Base-by-base conservation (phyloP, 2,888 invertebrate genomes). In the Eupithecia subfuscata region DNA sequence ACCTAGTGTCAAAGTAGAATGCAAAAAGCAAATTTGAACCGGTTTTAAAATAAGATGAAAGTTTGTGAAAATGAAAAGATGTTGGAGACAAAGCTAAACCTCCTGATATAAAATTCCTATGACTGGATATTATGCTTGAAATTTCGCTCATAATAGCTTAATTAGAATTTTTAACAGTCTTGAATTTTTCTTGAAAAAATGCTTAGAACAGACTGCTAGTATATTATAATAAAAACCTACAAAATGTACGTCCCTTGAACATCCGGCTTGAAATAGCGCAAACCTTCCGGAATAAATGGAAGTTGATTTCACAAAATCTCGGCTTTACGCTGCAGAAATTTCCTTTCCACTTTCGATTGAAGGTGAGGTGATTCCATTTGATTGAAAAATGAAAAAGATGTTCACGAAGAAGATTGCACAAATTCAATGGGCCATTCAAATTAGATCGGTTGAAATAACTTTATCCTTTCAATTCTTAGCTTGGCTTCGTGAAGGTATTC, bases 241-340 rank as follows among this genome's bases (percentile, higher is more conserved):
- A 56, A 22, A 56, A 22, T 30, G 9, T 56, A n/a, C 22, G 56
- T 56, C 60, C 6, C 12, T 60, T 60, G 1, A 60, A 60, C 25
- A 25, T 25, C 12, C 7, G 67, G 7, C 5, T 40, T 22, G 16
- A 14, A n/a, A n/a, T n/a, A 67, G 6, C 16, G n/a, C 43, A 43
- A 14, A 6, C 22, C 67, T 43, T 79, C 70, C 16, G 25, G 7
- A 72, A n/a, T 69, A 52, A 69, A 75, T 63, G 48, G 25, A 63
- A 70, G 16, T 68, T 64, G 65, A 72, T 72, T 48, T n/a, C 48
- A 34, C 56, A 48, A 70, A 76, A 70, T 69, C 56, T 60, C 63
- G 37, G 48, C 25, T 70, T 70, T 34, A n/a, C 48, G 18, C 9
- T 18, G 34, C 43, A 37, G 37, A 37, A 67, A 40, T 40, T 67